Conservation (phyloP, 2,113 vertebrate species). For the Oncorhynchus masou region DNA sequence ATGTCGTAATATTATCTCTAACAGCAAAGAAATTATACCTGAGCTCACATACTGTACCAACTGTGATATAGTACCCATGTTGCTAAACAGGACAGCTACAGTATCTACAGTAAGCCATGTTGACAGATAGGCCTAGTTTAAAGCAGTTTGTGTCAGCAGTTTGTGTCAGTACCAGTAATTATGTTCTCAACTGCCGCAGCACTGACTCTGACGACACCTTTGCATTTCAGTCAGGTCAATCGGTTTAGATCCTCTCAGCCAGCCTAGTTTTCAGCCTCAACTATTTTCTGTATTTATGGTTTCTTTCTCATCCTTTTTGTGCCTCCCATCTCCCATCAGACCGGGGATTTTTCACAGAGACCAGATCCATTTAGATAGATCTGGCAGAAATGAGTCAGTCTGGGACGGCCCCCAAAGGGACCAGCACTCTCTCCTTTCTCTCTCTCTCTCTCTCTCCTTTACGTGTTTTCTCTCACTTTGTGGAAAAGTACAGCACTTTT, state of each 20-base stretch:
- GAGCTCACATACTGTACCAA: too few relatives aligned
- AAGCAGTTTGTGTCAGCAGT: too few relatives aligned
- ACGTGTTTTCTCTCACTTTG: background rate
- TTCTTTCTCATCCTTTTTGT: slow-evolving; percentile 15
- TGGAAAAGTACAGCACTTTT: background rate
- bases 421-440: slow-evolving; percentile 8
- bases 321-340: slow-evolving; percentile 11
- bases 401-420: background rate
- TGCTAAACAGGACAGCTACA: too few relatives aligned
- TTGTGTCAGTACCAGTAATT: slow-evolving; percentile 20
- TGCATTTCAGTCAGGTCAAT: slow-evolving; percentile 19
- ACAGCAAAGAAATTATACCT: too few relatives aligned
- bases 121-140: too few relatives aligned
- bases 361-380: slow-evolving; percentile 44
- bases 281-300: slow-evolving; percentile 9
- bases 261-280: slow-evolving; percentile 27
- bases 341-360: slow-evolving; percentile 8
- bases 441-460: background rate
- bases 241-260: slow-evolving; percentile 19
- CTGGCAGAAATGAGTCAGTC: slow-evolving; percentile 25
- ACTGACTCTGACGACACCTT: slow-evolving; percentile 20
- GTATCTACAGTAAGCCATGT: too few relatives aligned
- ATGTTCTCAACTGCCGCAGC: slow-evolving; percentile 19
- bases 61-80: too few relatives aligned
- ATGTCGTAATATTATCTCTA: too few relatives aligned